phyloP scores from a whole-genome alignment of 2,797 vertebrate genomes.

The Benthosema pterotum region DNA sequence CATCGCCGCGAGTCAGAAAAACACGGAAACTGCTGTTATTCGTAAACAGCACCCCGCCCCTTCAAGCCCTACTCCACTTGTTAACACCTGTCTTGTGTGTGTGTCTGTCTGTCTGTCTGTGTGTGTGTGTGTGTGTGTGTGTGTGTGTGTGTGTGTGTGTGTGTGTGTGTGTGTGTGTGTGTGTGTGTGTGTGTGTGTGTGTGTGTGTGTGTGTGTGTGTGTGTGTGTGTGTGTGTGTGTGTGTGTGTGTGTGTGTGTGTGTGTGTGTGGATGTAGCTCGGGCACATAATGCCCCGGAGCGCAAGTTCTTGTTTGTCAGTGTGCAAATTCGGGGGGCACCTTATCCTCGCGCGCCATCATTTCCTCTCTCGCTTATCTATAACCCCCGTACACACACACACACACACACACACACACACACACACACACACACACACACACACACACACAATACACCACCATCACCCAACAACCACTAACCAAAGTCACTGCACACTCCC shows the following conservation, averaged over 20 bases:
- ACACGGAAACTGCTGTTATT: conserved; percentile 50
- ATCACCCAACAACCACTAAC: neutral
- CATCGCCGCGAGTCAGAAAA: conserved; percentile 41
- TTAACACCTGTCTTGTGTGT: conserved; percentile 68
- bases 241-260: neutral
- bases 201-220: no score
- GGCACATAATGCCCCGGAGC: conserved; percentile 72
- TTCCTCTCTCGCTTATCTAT: conserved; percentile 78
- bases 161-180: no score
- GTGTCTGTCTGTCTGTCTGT: no score
- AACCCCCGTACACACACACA: conserved; percentile 57
- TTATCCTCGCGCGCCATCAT: conserved; percentile 70
- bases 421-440: conserved; percentile 11
- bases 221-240: no score
- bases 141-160: no score
- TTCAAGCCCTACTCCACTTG: conserved; percentile 39
- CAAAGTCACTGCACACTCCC: conserved; percentile 61
- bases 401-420: conserved; percentile 37
- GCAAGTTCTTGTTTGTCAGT: conserved; percentile 69
- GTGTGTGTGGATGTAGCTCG: conserved; percentile 1
- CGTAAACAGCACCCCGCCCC: conserved; percentile 52
- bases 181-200: no score
- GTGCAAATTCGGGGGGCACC: conserved; percentile 76
- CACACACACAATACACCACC: conserved; percentile 35
- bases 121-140: no score